phyloP scores from a whole-genome alignment of 2,888 invertebrate species.

The Maniola hyperantus region DNA sequence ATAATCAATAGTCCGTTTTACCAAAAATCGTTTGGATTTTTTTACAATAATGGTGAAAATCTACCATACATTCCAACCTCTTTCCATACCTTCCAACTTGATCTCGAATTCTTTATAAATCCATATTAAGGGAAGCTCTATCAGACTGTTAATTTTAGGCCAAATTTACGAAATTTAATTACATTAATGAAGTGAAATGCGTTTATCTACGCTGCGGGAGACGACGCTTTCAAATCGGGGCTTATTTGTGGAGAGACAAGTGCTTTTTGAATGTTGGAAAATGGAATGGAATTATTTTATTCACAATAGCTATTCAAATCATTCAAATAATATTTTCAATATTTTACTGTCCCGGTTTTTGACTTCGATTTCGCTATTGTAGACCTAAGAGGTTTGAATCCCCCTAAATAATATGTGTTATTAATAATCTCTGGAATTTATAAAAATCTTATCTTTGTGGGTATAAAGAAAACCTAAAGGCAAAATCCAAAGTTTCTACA shows the following conservation, averaged over 20 bases:
- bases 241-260: constrained; percentile 46
- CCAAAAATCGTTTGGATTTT: no score
- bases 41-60: no score
- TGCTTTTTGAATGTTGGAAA: constrained; percentile 42
- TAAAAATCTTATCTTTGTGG: no score
- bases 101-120: constrained; percentile 64
- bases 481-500: no score
- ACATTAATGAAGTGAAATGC: constrained; percentile 67
- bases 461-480: no score
- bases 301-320: neutral
- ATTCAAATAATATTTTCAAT: neutral
- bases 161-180: constrained; percentile 73
- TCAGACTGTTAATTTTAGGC: constrained; percentile 67
- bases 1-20: no score
- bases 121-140: constrained; percentile 61
- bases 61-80: no score
- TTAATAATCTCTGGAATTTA: no score
- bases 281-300: constrained; percentile 1
- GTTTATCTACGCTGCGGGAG: constrained; percentile 55
- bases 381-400: no score
- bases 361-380: no score
- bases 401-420: no score
- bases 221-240: constrained; percentile 46
- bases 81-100: constrained; percentile 42
- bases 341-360: neutral